Percentiles rank a stretch among this genome's conserved stretches.
phyloP scores from a whole-genome alignment of 2,113 vertebrate species.

The Psittacus erithacus region DNA sequence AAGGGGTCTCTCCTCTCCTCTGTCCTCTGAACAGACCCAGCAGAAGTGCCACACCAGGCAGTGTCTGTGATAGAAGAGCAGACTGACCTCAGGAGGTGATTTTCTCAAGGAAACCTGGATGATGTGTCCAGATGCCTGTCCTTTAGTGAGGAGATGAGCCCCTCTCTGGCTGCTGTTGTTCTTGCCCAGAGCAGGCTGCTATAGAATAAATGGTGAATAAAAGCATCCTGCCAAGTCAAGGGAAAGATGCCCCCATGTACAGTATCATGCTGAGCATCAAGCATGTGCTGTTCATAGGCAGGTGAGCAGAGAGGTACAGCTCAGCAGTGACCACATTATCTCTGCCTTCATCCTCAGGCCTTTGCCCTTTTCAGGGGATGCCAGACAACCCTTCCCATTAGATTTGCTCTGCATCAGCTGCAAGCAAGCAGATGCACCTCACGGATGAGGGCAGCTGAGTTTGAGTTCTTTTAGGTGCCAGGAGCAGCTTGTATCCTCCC shows the following conservation, averaged over 20 bases:
- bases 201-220: neutral
- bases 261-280: neutral
- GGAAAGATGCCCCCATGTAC: neutral
- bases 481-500: neutral
- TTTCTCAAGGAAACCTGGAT: neutral
- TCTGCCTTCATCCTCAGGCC: neutral
- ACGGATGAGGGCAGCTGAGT: neutral
- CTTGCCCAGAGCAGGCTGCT: neutral
- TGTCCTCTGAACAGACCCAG: neutral
- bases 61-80: neutral
- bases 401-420: neutral
- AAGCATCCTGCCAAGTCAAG: neutral
- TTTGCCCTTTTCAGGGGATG: neutral
- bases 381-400: neutral
- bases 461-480: neutral
- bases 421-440: neutral
- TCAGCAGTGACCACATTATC: neutral
- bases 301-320: neutral
- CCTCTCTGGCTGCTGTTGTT: neutral
- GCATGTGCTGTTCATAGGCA: accelerated
- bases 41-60: neutral
- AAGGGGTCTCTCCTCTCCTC: neutral
- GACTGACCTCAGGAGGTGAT: neutral
- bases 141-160: neutral
- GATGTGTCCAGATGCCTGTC: neutral